Percentiles rank a stretch among this genome's conserved stretches.
phyloP scores from a whole-genome alignment of 2,113 vertebrate species.

The Strix uralensis region DNA sequence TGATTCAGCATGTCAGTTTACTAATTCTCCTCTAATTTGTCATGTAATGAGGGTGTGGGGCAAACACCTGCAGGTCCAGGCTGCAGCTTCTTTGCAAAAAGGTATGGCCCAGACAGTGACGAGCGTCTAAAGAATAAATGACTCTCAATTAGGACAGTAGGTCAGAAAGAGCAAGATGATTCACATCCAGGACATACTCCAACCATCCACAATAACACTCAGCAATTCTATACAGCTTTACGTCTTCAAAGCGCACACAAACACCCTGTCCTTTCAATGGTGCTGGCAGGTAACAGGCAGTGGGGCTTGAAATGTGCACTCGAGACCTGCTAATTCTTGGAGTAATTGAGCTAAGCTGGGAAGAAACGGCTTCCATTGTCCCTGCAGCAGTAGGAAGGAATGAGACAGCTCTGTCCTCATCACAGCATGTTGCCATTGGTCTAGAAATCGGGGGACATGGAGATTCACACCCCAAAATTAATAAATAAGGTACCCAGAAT shows the following conservation, averaged over 20 bases:
- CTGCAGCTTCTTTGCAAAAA: constrained; percentile 5
- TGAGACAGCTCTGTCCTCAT: neutral
- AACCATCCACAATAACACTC: neutral
- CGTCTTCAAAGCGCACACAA: neutral
- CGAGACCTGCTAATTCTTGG: neutral
- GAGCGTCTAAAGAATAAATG: constrained; percentile 25
- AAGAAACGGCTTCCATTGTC: neutral
- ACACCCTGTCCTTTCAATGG: neutral
- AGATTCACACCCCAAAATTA: neutral
- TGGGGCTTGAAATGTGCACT: neutral
- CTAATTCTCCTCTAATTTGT: constrained; percentile 17
- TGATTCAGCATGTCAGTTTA: constrained; percentile 35
- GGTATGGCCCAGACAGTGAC: neutral
- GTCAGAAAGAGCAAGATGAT: constrained; percentile 64
- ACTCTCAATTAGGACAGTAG: constrained; percentile 60
- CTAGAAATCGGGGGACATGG: neutral
- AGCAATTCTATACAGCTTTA: neutral
- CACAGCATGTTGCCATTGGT: neutral
- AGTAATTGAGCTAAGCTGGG: neutral
- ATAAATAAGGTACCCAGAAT: neutral
- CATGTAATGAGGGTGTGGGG: neutral
- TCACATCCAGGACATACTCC: constrained; percentile 39
- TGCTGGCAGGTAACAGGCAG: neutral
- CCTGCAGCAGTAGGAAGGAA: neutral
- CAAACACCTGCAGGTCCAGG: constrained; percentile 7